These are phyloP conservation scores for Sarcophaga bullata DNA, from an alignment of 1,140 invertebrate species.

Conservation along the genomic window DNA sequence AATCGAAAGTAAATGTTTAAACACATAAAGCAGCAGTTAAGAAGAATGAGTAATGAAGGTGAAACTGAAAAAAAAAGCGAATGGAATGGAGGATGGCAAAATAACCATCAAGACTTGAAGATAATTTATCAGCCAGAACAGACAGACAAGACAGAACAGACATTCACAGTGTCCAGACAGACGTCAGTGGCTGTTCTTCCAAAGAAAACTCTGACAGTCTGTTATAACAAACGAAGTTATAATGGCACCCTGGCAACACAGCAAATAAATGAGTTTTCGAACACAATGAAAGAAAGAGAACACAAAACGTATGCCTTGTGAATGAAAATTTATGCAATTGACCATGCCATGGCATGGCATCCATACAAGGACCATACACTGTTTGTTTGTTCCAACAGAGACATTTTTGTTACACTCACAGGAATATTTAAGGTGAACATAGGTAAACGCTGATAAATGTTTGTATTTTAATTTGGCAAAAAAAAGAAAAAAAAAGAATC, in stretches of 20 bases:
- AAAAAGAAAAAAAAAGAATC: background rate
- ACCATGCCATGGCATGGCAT: background rate
- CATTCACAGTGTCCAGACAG: background rate
- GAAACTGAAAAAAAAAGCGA: background rate
- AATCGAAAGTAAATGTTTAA: conserved; percentile 51
- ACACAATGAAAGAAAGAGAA: background rate
- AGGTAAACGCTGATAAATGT: background rate
- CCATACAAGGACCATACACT: background rate
- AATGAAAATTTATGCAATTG: background rate
- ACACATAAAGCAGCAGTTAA: conserved; percentile 2
- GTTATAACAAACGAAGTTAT: background rate
- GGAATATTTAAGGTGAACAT: no score
- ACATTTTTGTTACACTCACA: no score
- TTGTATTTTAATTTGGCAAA: background rate
- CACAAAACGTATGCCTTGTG: background rate
- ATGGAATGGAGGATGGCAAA: background rate
- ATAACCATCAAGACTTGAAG: background rate
- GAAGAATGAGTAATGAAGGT: background rate
- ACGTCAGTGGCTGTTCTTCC: background rate
- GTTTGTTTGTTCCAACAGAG: no score
- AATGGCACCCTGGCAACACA: background rate
- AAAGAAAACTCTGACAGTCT: background rate
- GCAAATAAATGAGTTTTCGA: background rate
- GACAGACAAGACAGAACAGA: background rate
- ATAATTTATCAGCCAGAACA: background rate